These are phyloP conservation scores for Deilephila porcellus DNA, from an alignment of 2,888 invertebrate genomes.

Conservation along the genomic window DNA sequence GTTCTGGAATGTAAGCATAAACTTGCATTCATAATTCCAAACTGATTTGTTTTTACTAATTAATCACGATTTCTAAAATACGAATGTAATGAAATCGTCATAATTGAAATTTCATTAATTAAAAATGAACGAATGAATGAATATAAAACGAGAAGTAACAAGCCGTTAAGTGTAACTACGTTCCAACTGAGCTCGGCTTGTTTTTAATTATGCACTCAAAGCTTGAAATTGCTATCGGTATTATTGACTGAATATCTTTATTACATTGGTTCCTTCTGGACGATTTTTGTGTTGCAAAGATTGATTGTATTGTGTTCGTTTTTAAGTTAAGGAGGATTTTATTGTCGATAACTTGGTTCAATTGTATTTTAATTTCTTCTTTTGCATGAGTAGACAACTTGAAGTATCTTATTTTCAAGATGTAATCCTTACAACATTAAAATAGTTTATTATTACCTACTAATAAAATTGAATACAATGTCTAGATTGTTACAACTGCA, in stretches of 20 bases:
- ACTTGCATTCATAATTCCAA: neutral
- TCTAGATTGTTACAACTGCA: too few relatives aligned
- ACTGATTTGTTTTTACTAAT: neutral
- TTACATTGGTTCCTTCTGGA: conserved; percentile 31
- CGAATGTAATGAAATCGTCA: neutral
- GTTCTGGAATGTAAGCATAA: too few relatives aligned
- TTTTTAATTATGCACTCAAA: conserved; percentile 53
- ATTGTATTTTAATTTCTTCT: too few relatives aligned
- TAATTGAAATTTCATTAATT: neutral
- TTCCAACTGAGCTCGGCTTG: conserved; percentile 33
- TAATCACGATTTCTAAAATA: neutral
- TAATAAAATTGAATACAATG: too few relatives aligned
- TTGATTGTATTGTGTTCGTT: conserved; percentile 10
- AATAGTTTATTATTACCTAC: too few relatives aligned
- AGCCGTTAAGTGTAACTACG: conserved; percentile 16
- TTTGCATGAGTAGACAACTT: too few relatives aligned
- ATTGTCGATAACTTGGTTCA: too few relatives aligned
- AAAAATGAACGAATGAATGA: neutral
- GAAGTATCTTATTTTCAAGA: too few relatives aligned
- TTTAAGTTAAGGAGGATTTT: too few relatives aligned
- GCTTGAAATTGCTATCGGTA: conserved; percentile 60
- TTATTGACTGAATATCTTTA: conserved; percentile 48
- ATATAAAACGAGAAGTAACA: conserved; percentile 2
- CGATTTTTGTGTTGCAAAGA: conserved; percentile 20
- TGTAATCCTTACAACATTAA: too few relatives aligned